phyloP scores from a whole-genome alignment of 1,140 invertebrate genomes.

The Ceratosolen solmsi region DNA sequence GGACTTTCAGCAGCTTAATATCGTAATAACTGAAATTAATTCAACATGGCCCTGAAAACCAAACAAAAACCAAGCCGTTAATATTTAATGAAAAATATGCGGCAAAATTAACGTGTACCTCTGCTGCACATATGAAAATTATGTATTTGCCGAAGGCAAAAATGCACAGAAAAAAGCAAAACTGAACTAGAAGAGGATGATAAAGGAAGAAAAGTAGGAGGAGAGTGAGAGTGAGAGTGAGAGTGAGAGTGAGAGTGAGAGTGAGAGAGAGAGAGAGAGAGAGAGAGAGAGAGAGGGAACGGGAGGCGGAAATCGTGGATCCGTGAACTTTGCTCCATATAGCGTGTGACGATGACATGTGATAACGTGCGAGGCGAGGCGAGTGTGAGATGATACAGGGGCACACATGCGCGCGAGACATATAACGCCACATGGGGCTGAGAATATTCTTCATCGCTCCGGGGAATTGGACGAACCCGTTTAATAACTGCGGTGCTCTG shows the following conservation, averaged over 20 bases:
- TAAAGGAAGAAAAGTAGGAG: no score
- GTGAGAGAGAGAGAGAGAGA: not conserved
- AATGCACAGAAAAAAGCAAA: not conserved
- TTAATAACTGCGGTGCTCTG: constrained; percentile 17
- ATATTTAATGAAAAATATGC: no score
- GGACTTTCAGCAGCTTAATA: no score
- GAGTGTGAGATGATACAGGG: not conserved
- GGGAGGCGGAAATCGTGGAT: not conserved
- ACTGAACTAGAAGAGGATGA: no score
- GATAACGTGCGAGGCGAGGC: not conserved
- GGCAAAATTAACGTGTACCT: no score
- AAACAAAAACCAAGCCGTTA: no score
- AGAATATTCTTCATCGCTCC: constrained; percentile 29
- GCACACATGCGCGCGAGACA: not conserved
- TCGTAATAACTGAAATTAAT: no score
- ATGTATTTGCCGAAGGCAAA: not conserved
- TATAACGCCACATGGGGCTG: not conserved
- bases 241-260: not conserved
- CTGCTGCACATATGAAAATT: not conserved
- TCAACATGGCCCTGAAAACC: no score
- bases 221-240: no score
- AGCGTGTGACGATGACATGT: not conserved
- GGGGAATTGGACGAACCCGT: constrained; percentile 27
- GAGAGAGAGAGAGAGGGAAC: not conserved
- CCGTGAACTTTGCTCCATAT: not conserved